Evolutionary conservation across 2,113 vertebrate species (phyloP).

Genomic region (Lethenteron camtschaticum): DNA sequence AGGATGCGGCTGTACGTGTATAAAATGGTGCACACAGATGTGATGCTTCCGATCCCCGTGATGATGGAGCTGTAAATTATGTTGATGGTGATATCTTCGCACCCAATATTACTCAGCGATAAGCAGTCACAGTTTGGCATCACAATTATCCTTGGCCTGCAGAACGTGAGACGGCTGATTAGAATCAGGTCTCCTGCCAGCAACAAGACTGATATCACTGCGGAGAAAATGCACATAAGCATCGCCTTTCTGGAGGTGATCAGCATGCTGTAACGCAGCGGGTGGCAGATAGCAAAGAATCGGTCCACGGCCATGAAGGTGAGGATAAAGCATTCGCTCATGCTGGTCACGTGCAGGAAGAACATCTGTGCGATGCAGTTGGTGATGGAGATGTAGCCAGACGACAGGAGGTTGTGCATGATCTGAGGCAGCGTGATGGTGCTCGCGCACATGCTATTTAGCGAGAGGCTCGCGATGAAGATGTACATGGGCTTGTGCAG

Average conservation of each 20-base stretch:
- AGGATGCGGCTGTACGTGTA: constrained; percentile 4
- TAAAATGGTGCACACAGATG: neutral
- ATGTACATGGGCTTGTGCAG: constrained; percentile 2
- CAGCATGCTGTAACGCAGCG: neutral
- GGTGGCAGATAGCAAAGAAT: neutral
- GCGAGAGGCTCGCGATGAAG: neutral
- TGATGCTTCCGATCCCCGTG: neutral
- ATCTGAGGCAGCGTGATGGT: neutral
- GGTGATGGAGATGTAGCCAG: neutral
- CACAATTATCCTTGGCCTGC: neutral
- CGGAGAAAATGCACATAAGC: neutral
- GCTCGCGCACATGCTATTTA: neutral
- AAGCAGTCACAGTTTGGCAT: neutral
- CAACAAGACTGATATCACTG: neutral
- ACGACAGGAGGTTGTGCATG: neutral
- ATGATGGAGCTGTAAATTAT: neutral
- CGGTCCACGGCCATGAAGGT: constrained; percentile 2
- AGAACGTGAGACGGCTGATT: neutral
- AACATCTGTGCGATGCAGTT: neutral
- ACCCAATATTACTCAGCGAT: neutral
- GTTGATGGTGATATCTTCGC: constrained; percentile 2
- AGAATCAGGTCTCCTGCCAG: neutral
- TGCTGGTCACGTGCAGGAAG: neutral
- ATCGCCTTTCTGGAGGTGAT: constrained; percentile 2
- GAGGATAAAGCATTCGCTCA: neutral